Base-by-base conservation (phyloP, 1,140 invertebrate species). In the Drosophila arawakana region DNA sequence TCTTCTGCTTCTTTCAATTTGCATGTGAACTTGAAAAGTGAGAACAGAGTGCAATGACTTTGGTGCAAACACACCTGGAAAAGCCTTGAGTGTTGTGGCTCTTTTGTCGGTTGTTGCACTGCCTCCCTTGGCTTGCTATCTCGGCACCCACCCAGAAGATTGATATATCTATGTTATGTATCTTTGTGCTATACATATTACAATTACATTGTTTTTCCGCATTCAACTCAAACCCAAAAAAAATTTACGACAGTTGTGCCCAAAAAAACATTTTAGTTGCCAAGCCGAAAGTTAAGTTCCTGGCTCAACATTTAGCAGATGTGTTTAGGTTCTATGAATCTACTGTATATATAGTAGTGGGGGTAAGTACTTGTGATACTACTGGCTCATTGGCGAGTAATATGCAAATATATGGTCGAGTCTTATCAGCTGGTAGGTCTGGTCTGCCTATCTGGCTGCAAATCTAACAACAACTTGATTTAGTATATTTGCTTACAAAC, bases 401-500 rank as follows among this genome's bases (percentile, higher is more conserved):
- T 81, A 81, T 86, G 79, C 44, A 82, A 82, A 85, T 88, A 79
- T 88, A 85, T 81, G 66, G 44, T 52, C 30, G 61, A 46, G 68
- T 15, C 77, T 88, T 86, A 86, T 88, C 83, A 77, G 59, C 30
- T 43, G 13, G 39, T 13, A 37, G 34, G 46, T n/a, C 43, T 30
- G 13, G 39, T 13, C 44, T 35, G 46, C 15, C 43, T 30, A 50
- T 69, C 80, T 83, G 84, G 84, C 76, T 67, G 73, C 73, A 83
- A 70, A 83, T 83, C 80, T 88, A 88, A 82, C 82, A 85, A 69
- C 76, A 80, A 68, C 68, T 74, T 86, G 82, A 86, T 86, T 86
- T 86, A 85, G 83, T 83, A 83, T 88, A 88, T 88, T 86, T 86
- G 73, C 69, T 8, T 43, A 70, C 57, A 86, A 85, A 66, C 73